phyloP scores from a whole-genome alignment of 2,888 invertebrate genomes.

The Leuctra nigra region DNA sequence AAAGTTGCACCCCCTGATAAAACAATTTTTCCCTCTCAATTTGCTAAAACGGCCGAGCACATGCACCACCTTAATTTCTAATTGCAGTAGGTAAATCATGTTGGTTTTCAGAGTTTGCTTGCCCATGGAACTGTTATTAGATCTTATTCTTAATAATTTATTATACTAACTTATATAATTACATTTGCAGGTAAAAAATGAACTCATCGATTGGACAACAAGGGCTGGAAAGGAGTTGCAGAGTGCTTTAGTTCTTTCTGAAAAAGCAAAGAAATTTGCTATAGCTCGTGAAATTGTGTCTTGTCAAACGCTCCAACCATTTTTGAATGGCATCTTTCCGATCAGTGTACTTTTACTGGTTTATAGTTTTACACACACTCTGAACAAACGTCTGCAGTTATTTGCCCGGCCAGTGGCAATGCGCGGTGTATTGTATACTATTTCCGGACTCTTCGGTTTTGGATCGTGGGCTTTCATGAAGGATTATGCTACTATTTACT shows the following conservation, averaged over 20 bases:
- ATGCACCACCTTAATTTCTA: no score
- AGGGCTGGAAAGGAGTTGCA: conserved; percentile 55
- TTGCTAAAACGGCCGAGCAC: no score
- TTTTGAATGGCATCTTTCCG: conserved; percentile 50
- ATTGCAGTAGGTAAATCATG: no score
- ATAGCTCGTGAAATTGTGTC: conserved; percentile 67
- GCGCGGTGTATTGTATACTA: conserved; percentile 46
- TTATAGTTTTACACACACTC: conserved; percentile 45
- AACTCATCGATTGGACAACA: conserved; percentile 57
- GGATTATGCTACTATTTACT: conserved; percentile 55
- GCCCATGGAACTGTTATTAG: no score
- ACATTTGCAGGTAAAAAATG: conserved; percentile 50
- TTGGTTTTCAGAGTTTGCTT: no score
- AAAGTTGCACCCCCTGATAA: no score
- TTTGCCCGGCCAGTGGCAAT: conserved; percentile 47
- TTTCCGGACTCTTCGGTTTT: conserved; percentile 50
- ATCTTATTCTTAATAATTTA: background rate
- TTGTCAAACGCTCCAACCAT: conserved; percentile 50
- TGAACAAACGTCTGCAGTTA: conserved; percentile 51
- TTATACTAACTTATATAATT: background rate
- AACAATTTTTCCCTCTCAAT: no score
- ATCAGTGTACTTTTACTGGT: conserved; percentile 44
- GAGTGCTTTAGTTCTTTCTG: conserved; percentile 63
- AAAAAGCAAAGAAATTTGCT: conserved; percentile 72
- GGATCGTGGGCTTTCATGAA: conserved; percentile 57